Percentiles rank a stretch among this genome's conserved stretches.
phyloP scores from a whole-genome alignment of 2,888 invertebrate genomes.

The Drosophila nr. perissopoda region DNA sequence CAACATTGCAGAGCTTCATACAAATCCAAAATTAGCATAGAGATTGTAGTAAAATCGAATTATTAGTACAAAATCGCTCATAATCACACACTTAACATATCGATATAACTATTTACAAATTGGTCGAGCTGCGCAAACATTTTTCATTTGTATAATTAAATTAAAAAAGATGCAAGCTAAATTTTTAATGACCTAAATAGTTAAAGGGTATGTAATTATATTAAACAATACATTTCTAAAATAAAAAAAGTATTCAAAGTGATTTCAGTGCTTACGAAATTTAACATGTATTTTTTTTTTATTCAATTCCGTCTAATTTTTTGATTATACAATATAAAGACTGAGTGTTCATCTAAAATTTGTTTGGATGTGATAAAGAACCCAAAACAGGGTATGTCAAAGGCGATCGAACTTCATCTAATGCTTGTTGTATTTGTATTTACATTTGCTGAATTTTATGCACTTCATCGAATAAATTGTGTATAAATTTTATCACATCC shows the following conservation, averaged over 20 bases:
- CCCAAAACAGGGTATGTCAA: neutral
- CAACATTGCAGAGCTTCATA: conserved; percentile 23
- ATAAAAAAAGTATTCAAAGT: neutral
- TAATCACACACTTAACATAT: conserved; percentile 28
- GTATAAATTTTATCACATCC: conserved; percentile 53
- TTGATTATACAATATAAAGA: too few species aligned
- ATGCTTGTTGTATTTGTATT: conserved; percentile 13
- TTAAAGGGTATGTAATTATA: neutral
- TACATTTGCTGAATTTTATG: conserved; percentile 30
- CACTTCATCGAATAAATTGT: conserved; percentile 52
- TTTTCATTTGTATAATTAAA: conserved; percentile 62
- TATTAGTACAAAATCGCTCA: conserved; percentile 43
- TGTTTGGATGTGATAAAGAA: neutral
- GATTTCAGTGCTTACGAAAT: neutral
- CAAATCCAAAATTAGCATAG: conserved; percentile 35
- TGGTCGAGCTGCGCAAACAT: conserved; percentile 22
- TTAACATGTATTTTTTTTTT: neutral
- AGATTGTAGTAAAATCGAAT: conserved; percentile 54
- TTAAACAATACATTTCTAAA: neutral
- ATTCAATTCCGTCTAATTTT: neutral
- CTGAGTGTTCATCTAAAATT: neutral
- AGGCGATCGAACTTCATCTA: neutral
- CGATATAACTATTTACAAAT: conserved; percentile 6
- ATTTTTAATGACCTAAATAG: conserved; percentile 36
- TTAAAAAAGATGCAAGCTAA: conserved; percentile 57